A percentile compares a stretch with the other conserved stretches of the same genome.
phyloP scores from a whole-genome alignment of 2,113 vertebrate genomes.

The Hippocampus guttulatus region DNA sequence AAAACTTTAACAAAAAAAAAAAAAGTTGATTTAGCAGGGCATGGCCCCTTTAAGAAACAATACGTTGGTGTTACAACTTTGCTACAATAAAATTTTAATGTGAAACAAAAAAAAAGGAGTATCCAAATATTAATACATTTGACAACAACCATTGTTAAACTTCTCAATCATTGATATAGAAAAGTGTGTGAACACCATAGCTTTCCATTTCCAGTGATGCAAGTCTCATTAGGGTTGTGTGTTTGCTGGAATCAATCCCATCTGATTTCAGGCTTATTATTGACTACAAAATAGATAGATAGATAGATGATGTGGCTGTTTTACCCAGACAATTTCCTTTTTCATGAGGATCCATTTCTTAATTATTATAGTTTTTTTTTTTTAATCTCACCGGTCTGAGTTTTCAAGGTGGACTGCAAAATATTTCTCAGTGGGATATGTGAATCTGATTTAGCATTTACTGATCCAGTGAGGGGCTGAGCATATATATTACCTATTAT shows the following conservation, averaged over 20 bases:
- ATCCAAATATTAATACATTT: too few species aligned
- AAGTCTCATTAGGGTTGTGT: too few species aligned
- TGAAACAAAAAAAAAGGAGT: too few species aligned
- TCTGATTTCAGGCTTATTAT: neutral
- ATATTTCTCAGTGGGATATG: neutral
- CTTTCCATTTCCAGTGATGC: neutral
- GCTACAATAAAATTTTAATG: too few species aligned
- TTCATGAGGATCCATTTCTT: slow-evolving; percentile 26
- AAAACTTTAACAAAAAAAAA: too few species aligned
- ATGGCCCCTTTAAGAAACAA: too few species aligned
- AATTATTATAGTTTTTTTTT: slow-evolving; percentile 14
- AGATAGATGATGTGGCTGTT: neutral
- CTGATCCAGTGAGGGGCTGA: neutral
- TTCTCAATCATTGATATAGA: neutral
- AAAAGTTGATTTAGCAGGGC: too few species aligned
- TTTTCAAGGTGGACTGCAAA: slow-evolving; percentile 13
- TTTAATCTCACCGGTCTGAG: slow-evolving; percentile 7
- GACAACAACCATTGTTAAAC: neutral
- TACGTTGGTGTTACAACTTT: too few species aligned
- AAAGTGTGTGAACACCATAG: neutral
- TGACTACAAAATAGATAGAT: neutral
- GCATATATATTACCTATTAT: slow-evolving; percentile 13
- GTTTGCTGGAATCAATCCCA: neutral
- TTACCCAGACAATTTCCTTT: slow-evolving; percentile 8
- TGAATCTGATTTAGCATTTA: slow-evolving; percentile 5